A percentile compares a stretch with the other conserved stretches of the same genome.
phyloP scores from a whole-genome alignment of 2,797 vertebrate genomes.

The Rhyacichthys aspro region DNA sequence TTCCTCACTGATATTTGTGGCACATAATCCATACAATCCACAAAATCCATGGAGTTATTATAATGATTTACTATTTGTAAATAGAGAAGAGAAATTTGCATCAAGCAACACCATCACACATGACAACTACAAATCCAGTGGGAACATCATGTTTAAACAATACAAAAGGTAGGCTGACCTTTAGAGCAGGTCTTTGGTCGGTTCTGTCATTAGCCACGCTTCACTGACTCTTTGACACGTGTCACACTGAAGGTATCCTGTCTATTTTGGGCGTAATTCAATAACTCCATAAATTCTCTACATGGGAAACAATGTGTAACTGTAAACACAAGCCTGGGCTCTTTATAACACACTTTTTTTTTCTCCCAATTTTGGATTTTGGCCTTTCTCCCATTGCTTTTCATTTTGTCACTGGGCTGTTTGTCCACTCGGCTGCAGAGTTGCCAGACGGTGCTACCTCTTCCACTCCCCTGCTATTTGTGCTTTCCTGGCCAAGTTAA shows the following conservation, averaged over 20 bases:
- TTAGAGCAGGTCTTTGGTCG: background rate
- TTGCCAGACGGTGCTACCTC: slow-evolving; percentile 44
- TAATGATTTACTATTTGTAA: no score
- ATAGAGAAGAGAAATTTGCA: no score
- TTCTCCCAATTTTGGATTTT: slow-evolving; percentile 2
- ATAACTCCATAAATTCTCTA: background rate
- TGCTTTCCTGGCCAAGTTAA: slow-evolving; percentile 48
- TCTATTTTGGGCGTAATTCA: background rate
- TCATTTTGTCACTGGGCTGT: slow-evolving; percentile 52
- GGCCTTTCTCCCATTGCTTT: slow-evolving; percentile 43
- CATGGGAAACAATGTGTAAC: no score
- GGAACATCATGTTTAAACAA: no score
- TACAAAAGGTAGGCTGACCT: background rate
- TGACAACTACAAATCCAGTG: no score
- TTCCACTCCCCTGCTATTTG: slow-evolving; percentile 45
- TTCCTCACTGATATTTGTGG: no score
- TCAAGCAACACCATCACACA: no score
- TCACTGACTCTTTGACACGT: background rate
- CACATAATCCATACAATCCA: no score
- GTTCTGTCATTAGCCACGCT: background rate
- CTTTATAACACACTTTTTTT: no score
- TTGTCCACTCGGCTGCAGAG: slow-evolving; percentile 48
- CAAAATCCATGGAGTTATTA: no score
- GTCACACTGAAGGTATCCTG: background rate
- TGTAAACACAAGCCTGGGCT: no score